Conservation (phyloP, 2,888 invertebrate species). For the Pyrrhosoma nymphula region DNA sequence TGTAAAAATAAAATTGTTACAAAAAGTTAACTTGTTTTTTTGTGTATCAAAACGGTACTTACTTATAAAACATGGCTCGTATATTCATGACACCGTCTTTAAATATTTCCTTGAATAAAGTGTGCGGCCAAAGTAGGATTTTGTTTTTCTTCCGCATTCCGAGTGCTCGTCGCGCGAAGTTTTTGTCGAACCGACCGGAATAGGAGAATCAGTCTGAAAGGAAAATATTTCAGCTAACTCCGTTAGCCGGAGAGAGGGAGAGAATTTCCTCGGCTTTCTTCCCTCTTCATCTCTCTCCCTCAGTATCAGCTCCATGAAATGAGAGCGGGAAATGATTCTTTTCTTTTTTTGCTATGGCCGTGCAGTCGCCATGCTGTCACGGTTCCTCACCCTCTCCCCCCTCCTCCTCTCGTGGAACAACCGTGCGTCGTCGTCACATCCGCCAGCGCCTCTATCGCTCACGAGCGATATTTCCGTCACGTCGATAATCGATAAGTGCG, state of each 20-base stretch:
- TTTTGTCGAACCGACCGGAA: not conserved
- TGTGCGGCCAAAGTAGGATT: not conserved
- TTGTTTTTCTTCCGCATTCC: not conserved
- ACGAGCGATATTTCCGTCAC: constrained; percentile 35
- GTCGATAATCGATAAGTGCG: constrained; percentile 39
- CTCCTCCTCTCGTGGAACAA: not conserved
- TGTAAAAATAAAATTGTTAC: too few relatives aligned
- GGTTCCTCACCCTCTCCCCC: not conserved
- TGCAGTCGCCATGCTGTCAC: not conserved
- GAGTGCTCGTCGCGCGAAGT: not conserved
- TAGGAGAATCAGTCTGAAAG: not conserved
- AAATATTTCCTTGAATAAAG: not conserved
- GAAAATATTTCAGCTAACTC: not conserved
- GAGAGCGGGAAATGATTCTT: not conserved
- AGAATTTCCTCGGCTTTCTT: not conserved
- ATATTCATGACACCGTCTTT: too few relatives aligned
- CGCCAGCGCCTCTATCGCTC: not conserved
- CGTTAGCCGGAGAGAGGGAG: not conserved
- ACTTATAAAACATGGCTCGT: too few relatives aligned
- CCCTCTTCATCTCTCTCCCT: not conserved
- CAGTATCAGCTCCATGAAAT: not conserved
- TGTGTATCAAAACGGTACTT: too few relatives aligned
- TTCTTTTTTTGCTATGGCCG: not conserved
- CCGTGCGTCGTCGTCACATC: too few relatives aligned
- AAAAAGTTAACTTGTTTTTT: too few relatives aligned